Percentiles rank a stretch among this genome's conserved stretches.
Evolutionary conservation across 2,888 invertebrate genomes (phyloP).

Genomic region (Orthosia incerta): DNA sequence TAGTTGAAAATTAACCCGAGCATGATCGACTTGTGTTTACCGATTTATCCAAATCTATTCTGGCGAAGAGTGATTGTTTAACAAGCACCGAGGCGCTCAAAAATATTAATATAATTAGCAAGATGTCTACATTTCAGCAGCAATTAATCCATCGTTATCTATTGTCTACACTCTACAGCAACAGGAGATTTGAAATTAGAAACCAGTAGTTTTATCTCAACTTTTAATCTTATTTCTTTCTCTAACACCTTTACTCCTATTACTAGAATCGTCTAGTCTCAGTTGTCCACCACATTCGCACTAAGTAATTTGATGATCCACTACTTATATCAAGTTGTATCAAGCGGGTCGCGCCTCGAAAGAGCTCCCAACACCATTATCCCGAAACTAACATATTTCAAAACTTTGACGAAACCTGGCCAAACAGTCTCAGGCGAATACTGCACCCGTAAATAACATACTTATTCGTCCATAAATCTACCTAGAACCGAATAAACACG

Average conservation of each 20-base stretch:
- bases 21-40: too few species aligned
- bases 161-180: background rate
- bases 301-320: background rate
- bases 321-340: background rate
- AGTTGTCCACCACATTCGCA: background rate
- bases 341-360: background rate
- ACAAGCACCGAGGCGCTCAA: too few species aligned
- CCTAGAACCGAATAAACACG: slow-evolving; percentile 58
- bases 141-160: too few species aligned
- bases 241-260: too few species aligned
- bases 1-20: too few species aligned
- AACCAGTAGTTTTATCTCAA: background rate
- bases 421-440: slow-evolving; percentile 36
- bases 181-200: background rate
- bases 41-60: too few species aligned
- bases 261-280: background rate
- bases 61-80: too few species aligned
- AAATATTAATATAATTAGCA: too few species aligned
- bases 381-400: too few species aligned
- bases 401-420: background rate
- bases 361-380: too few species aligned
- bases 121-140: too few species aligned
- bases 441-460: slow-evolving; percentile 49
- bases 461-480: slow-evolving; percentile 54
- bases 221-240: background rate